phyloP scores from a whole-genome alignment of 2,888 invertebrate species.

The Schizotus pectinicornis region DNA sequence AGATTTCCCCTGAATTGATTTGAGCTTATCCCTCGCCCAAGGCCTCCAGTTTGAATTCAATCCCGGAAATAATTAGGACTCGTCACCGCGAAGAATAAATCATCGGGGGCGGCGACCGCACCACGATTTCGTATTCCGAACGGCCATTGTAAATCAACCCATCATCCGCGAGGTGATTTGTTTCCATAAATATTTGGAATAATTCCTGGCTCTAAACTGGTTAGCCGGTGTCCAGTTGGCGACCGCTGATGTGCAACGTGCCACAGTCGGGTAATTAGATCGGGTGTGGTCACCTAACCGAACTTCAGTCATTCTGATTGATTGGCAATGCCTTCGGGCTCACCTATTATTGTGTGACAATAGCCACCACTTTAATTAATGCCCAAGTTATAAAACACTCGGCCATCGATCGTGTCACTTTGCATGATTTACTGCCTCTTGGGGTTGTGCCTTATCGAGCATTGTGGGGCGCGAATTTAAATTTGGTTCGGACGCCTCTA shows the following conservation, averaged over 20 bases:
- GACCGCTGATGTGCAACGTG: slow-evolving; percentile 17
- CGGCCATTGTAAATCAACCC: slow-evolving; percentile 24
- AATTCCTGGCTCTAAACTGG: slow-evolving; percentile 18
- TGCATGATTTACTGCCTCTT: slow-evolving; percentile 35
- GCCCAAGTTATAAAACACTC: slow-evolving; percentile 36
- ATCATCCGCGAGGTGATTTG: slow-evolving; percentile 24
- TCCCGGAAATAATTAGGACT: slow-evolving; percentile 21
- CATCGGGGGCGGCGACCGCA: slow-evolving; percentile 13
- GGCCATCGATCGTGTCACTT: slow-evolving; percentile 33
- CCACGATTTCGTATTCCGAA: slow-evolving; percentile 9
- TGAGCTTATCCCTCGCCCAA: too few species aligned
- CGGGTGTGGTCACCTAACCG: slow-evolving; percentile 44
- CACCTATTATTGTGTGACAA: slow-evolving; percentile 45
- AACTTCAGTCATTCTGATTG: slow-evolving; percentile 45
- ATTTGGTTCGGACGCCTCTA: slow-evolving; percentile 22
- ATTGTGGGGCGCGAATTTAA: slow-evolving; percentile 48
- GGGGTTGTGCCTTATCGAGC: slow-evolving; percentile 31
- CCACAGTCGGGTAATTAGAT: slow-evolving; percentile 43
- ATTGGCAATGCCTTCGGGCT: slow-evolving; percentile 38
- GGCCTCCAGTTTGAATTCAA: slow-evolving; percentile 4
- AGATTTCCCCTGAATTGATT: too few species aligned
- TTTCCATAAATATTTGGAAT: slow-evolving; percentile 28
- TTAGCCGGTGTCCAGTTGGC: slow-evolving; percentile 8
- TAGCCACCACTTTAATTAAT: slow-evolving; percentile 40
- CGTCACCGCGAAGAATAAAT: slow-evolving; percentile 25